Conservation (phyloP, 2,113 vertebrate species). For the Megalops atlanticus region DNA sequence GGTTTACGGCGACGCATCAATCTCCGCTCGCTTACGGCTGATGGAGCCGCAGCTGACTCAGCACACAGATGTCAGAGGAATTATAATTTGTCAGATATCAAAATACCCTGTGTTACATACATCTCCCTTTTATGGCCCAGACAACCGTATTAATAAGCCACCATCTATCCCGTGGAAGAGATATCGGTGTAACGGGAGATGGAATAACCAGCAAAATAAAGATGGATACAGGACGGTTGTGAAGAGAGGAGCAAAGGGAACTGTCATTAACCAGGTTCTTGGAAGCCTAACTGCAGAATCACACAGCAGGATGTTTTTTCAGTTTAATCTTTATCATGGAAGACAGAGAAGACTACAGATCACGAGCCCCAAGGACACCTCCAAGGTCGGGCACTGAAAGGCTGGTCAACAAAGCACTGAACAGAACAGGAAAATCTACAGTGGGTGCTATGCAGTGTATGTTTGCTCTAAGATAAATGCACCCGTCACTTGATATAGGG, state of each 20-base stretch:
- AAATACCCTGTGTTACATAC: background rate
- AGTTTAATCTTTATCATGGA: too few species aligned
- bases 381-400: too few species aligned
- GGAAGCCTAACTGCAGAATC: background rate
- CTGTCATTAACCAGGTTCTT: background rate
- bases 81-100: background rate
- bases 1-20: background rate
- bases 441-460: background rate
- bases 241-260: background rate
- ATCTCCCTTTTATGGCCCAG: background rate
- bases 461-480: conserved; percentile 6
- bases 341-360: too few species aligned
- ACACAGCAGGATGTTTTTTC: background rate
- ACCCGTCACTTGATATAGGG: background rate
- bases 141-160: background rate
- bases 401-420: background rate
- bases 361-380: too few species aligned
- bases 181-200: background rate
- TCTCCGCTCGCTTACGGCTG: background rate
- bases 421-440: background rate
- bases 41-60: background rate
- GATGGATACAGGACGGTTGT: background rate
- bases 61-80: background rate
- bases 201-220: background rate
- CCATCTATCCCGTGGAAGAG: too few species aligned